Base-by-base conservation (phyloP, 2,797 vertebrate species). In the Eleutherodactylus coqui region DNA sequence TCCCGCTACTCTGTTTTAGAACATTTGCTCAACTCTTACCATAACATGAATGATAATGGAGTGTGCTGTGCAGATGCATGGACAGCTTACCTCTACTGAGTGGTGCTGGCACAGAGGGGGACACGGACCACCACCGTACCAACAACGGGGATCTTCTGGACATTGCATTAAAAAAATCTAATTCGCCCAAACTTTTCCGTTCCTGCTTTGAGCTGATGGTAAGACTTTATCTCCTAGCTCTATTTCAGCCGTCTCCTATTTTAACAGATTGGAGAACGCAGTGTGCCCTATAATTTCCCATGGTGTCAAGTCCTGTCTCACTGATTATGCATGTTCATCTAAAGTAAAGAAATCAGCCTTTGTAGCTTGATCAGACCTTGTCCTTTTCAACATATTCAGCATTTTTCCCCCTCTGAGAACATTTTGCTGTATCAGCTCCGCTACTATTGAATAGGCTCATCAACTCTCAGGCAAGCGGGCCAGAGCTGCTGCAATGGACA, bases 391-490 rank as follows among this genome's bases (percentile, higher is more conserved):
- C 73, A 43, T 83, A 83, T 75, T 82, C 79, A 86, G 85, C 85
- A 53, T 75, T 75, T 77, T 82, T 58, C 53, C 36, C 32, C 36
- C 32, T 53, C 72, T 69, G 10, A 19, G 19, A 47, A 49, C 4
- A 5, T 83, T 87, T 79, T 87, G 82, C 67, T 87, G 76, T 32
- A 64, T 87, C 86, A 87, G 86, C 86, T 87, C 38, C 55, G 82
- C n/a, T 87, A n/a, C 53, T 45, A 64, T 7, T 62, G 75, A 87
- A 79, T 83, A 49, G 81, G 32, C 73, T 86, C 79, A 78, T 86
- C 38, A 69, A 58, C 36, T 51, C 34, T 8, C 47, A 70, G 36
- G 43, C 16, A 38, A 43, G 5, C 9, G 1, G 24, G 69, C 72
- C 53, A 45, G 45, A 75, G 75, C 64, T 80, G 62, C 62, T 49